phyloP scores from a whole-genome alignment of 2,797 vertebrate species.

The Neosilurus mollespiculum region DNA sequence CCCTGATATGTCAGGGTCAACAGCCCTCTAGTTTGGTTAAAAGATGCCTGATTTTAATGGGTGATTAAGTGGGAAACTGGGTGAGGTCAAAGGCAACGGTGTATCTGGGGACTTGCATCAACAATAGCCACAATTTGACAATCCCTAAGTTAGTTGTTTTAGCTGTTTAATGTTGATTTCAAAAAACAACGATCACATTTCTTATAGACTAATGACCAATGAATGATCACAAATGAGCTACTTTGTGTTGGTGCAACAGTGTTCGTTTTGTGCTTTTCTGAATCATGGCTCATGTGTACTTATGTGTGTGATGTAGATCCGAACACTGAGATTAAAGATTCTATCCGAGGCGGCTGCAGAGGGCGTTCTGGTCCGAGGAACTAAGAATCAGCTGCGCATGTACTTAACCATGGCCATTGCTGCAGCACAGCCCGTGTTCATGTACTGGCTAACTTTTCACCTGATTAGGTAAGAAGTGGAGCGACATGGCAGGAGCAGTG shows the following conservation, averaged over 20 bases:
- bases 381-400: constrained; percentile 91
- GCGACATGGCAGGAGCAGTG: background rate
- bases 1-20: background rate
- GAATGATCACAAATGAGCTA: too few relatives aligned
- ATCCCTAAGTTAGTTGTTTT: too few relatives aligned
- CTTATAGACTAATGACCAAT: background rate
- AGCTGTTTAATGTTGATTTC: too few relatives aligned
- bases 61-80: background rate
- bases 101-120: background rate
- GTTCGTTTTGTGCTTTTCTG: too few relatives aligned
- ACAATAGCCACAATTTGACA: background rate
- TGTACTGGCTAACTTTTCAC: constrained; percentile 94
- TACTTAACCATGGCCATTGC: constrained; percentile 92
- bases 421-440: constrained; percentile 85
- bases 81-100: background rate
- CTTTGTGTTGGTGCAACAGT: too few relatives aligned
- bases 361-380: constrained; percentile 79
- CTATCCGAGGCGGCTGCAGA: constrained; percentile 84
- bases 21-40: background rate
- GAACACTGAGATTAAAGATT: constrained; percentile 87
- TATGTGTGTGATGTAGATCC: constrained; percentile 72
- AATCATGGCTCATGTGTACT: background rate
- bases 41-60: background rate
- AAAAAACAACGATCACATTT: background rate
- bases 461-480: constrained; percentile 77